Conservation (phyloP, 2,113 vertebrate species). For the Psephotus haematonotus region DNA sequence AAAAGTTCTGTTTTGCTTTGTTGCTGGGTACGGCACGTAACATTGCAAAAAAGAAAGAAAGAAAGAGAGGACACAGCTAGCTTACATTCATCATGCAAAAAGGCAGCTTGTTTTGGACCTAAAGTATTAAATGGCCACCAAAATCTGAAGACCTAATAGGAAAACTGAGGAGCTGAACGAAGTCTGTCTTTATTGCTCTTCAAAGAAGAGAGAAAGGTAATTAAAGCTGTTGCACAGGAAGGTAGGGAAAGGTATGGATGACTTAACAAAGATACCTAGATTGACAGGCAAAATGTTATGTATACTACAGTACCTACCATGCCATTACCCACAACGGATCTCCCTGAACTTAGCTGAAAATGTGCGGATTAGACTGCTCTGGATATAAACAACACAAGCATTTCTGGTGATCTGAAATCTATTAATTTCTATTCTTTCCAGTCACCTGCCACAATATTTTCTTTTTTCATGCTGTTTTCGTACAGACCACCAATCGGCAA, state of each 20-base stretch:
- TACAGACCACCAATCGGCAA: not conserved
- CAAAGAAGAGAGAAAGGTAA: not conserved
- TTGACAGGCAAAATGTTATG: not conserved
- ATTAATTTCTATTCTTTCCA: fast-evolving
- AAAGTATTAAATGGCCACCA: constrained; percentile 47
- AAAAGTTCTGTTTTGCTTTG: constrained; percentile 28
- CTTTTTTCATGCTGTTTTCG: not conserved
- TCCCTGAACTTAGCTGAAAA: not conserved
- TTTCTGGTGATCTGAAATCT: not conserved
- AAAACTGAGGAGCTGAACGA: not conserved
- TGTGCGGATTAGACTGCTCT: not conserved
- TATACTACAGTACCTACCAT: not conserved
- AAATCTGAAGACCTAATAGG: constrained; percentile 29
- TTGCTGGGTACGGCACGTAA: not conserved
- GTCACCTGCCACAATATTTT: not conserved
- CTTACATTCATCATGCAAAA: constrained; percentile 5
- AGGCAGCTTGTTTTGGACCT: constrained; percentile 22
- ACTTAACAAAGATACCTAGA: not conserved
- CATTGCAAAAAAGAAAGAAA: not conserved
- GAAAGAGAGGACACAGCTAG: constrained; percentile 49
- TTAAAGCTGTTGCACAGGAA: not conserved
- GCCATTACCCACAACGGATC: not conserved
- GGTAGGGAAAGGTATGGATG: not conserved
- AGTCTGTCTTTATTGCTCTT: not conserved
- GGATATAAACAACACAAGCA: not conserved